phyloP scores from a whole-genome alignment of 2,113 vertebrate species.

The Vanacampus margaritifer region DNA sequence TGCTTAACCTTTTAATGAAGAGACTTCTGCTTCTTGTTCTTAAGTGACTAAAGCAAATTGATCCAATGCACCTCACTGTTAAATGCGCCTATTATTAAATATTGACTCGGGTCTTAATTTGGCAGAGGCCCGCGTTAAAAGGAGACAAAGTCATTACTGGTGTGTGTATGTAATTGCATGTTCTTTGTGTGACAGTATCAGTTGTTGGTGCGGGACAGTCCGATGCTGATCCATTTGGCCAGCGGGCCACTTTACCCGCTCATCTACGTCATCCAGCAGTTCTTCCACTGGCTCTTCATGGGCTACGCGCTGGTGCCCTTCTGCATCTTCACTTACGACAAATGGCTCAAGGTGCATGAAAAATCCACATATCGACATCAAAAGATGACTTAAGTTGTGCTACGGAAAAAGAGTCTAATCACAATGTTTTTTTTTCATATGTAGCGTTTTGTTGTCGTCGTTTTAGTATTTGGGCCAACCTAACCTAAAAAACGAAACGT shows the following conservation, averaged over 20 bases:
- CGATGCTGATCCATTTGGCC: constrained; percentile 70
- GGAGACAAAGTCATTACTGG: neutral
- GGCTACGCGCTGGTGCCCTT: constrained; percentile 91
- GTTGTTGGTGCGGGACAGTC: constrained; percentile 80
- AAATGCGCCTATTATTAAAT: constrained; percentile 19
- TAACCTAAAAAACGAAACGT: too few species aligned
- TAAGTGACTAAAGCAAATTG: constrained; percentile 3
- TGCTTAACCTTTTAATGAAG: neutral
- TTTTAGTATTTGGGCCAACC: too few species aligned
- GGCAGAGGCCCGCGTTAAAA: constrained; percentile 1
- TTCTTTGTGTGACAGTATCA: constrained; percentile 67
- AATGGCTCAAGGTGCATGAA: constrained; percentile 86
- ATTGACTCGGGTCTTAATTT: constrained; percentile 11
- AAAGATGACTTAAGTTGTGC: neutral
- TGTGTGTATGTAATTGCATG: constrained; percentile 12
- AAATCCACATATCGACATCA: neutral
- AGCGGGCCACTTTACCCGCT: constrained; percentile 77
- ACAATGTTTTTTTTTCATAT: too few species aligned
- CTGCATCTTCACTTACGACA: constrained; percentile 94
- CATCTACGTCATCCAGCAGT: constrained; percentile 84
- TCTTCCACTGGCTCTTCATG: constrained; percentile 94
- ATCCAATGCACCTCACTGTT: constrained; percentile 20
- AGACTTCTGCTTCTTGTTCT: constrained; percentile 13
- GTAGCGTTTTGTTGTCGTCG: too few species aligned
- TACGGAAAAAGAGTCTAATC: neutral